Percentiles rank a stretch among this genome's conserved stretches.
Evolutionary conservation across 2,888 invertebrate species (phyloP).

Genomic region (Geotrupes spiniger): DNA sequence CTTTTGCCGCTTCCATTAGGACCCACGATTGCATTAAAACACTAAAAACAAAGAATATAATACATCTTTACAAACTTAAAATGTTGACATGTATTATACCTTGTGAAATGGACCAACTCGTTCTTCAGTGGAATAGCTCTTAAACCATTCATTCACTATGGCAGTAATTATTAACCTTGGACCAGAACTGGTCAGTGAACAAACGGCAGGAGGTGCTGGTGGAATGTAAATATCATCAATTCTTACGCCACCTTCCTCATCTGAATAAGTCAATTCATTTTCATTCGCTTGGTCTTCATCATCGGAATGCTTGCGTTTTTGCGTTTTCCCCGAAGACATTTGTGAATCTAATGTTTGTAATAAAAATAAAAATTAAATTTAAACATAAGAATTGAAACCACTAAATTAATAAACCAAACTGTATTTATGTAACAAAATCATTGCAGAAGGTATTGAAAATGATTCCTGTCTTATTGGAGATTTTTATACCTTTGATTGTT

Average conservation of each 20-base stretch:
- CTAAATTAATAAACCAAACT: slow-evolving; percentile 6
- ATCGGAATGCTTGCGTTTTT: slow-evolving; percentile 19
- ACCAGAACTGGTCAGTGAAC: slow-evolving; percentile 70
- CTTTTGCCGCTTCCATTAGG: slow-evolving; percentile 99
- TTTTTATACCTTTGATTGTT: too few relatives aligned
- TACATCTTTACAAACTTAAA: background rate
- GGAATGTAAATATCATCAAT: slow-evolving; percentile 85
- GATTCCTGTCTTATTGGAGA: too few relatives aligned
- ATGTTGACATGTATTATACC: slow-evolving; percentile 52
- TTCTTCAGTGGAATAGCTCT: slow-evolving; percentile 88
- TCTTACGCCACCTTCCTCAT: slow-evolving; percentile 69
- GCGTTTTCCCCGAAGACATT: slow-evolving; percentile 3
- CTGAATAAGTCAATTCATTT: slow-evolving; percentile 36
- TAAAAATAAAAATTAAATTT: too few relatives aligned
- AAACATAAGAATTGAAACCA: too few relatives aligned
- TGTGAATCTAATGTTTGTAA: too few relatives aligned
- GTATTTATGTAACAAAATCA: background rate
- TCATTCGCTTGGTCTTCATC: slow-evolving; percentile 26
- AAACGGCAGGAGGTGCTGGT: slow-evolving; percentile 67
- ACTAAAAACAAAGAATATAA: slow-evolving; percentile 56
- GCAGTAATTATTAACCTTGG: slow-evolving; percentile 86
- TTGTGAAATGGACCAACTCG: slow-evolving; percentile 93
- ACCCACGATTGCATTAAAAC: slow-evolving; percentile 94
- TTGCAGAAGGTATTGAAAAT: too few relatives aligned
- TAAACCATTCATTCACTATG: slow-evolving; percentile 92